Evolutionary conservation across 1,140 invertebrate species (phyloP).

Genomic region (Manduca sexta): DNA sequence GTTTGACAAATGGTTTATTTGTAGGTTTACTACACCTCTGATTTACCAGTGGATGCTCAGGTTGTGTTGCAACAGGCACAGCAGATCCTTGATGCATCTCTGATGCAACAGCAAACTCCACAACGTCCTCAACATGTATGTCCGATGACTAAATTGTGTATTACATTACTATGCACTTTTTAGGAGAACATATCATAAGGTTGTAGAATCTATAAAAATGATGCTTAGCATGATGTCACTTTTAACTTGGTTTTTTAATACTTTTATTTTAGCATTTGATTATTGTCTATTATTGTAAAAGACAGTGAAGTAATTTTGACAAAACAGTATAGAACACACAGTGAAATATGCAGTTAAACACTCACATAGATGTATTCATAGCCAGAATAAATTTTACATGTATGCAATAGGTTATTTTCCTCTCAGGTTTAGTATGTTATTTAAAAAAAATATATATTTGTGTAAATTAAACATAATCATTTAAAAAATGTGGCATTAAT

Average conservation of each 20-base stretch:
- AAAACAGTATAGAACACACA: too few species aligned
- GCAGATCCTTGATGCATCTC: slow-evolving; percentile 71
- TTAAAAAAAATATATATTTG: too few species aligned
- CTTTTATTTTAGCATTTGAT: slow-evolving; percentile 4
- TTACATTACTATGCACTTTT: slow-evolving; percentile 26
- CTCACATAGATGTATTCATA: too few species aligned
- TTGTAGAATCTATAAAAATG: slow-evolving; percentile 21
- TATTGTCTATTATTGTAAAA: too few species aligned
- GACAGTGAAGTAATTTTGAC: too few species aligned
- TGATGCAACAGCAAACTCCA: slow-evolving; percentile 67
- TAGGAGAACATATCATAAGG: slow-evolving; percentile 13
- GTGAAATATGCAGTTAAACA: too few species aligned
- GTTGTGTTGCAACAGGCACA: slow-evolving; percentile 72
- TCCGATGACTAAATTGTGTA: slow-evolving; percentile 46
- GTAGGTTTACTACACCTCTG: slow-evolving; percentile 73
- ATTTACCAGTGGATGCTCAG: slow-evolving; percentile 70
- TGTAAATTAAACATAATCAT: too few species aligned
- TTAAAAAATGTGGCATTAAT: too few species aligned
- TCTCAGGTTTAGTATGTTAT: too few species aligned
- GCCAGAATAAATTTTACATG: too few species aligned
- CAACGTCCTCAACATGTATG: slow-evolving; percentile 72
- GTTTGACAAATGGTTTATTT: slow-evolving; percentile 54
- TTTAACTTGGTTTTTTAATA: slow-evolving; percentile 8
- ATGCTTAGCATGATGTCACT: slow-evolving; percentile 32
- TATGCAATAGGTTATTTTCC: too few species aligned